Evolutionary conservation across 2,797 vertebrate species (phyloP), one percentile per base, ranked within the genome.

Genomic region (Micropoecilia bifurca): DNA sequence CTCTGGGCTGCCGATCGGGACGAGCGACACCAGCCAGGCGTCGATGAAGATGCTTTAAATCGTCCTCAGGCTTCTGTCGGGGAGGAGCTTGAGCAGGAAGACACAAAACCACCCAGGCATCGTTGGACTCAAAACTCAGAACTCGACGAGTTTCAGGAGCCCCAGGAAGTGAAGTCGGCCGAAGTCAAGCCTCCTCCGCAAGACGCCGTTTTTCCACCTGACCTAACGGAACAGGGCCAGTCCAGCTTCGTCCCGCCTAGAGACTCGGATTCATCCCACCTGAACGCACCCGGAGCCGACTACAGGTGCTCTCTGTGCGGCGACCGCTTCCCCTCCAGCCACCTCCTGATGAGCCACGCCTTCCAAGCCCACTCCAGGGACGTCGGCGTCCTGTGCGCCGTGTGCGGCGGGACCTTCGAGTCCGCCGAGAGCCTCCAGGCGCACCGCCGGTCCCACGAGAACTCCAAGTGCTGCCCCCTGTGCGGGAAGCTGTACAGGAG

Each of bases 401-500:
- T 93, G 53, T 93, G 93, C 3, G 90, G 91, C 30, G 45, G 73
- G 28, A 71, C 69, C 12, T 61, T 84, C 0, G 88, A 87, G 71
- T 88, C 90, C 48, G 39, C 74, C 0, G 83, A 85, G 4, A 83
- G 75, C 25, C 89, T 92, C 0, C 61, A 16, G 0, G 9, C 36
- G 41, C 93, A 93, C 82, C 84, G 92, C 0, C 78, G 87, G 10
- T 86, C 90, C 0, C 92, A 92, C 86, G 81, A 74, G 46, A 71
- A 74, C 79, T 81, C 86, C 0, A 92, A 87, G 5, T 84, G 80
- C 9, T 93, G 93, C 22, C 80, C 79, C 7, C 43, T 92, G 33
- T 94, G 93, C 0, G 91, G 91, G 0, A 92, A 91, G 77, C 77
- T 73, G 39, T 93, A 75, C 84, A 88, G 36, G 16, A 88, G 86